Conservation (phyloP, 2,888 invertebrate species). For the Chrysolina haemoptera region DNA sequence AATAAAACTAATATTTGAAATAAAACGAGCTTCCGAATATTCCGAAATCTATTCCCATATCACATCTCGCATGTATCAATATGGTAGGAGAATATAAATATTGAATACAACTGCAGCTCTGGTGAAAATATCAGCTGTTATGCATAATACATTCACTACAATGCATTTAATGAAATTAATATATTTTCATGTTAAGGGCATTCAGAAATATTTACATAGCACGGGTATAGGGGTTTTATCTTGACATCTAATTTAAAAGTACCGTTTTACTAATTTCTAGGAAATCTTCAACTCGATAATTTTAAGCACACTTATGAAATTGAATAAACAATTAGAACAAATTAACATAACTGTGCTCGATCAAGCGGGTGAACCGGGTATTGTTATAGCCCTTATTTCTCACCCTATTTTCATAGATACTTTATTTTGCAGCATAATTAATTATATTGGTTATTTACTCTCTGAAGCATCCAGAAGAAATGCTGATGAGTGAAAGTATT, state of each 20-base stretch:
- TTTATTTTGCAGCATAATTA: no score
- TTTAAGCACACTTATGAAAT: neutral
- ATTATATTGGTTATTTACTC: no score
- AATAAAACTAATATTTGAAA: no score
- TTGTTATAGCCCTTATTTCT: neutral
- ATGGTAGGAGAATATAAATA: no score
- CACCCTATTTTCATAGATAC: neutral
- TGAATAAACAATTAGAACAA: neutral
- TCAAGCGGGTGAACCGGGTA: neutral
- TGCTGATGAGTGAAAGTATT: no score
- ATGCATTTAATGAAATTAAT: constrained; percentile 7
- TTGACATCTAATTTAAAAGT: constrained; percentile 41
- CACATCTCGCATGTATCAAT: no score
- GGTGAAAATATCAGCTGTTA: neutral
- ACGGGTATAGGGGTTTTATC: constrained; percentile 55
- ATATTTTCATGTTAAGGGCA: neutral
- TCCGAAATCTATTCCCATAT: no score
- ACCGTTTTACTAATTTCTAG: constrained; percentile 21
- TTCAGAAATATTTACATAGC: constrained; percentile 23
- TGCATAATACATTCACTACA: neutral
- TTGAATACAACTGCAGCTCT: no score
- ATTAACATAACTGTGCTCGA: neutral
- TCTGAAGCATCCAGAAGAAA: no score
- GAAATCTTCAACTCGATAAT: neutral
- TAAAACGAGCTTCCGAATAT: no score